Conservation (phyloP, 2,113 vertebrate species). For the Bettongia penicillata region DNA sequence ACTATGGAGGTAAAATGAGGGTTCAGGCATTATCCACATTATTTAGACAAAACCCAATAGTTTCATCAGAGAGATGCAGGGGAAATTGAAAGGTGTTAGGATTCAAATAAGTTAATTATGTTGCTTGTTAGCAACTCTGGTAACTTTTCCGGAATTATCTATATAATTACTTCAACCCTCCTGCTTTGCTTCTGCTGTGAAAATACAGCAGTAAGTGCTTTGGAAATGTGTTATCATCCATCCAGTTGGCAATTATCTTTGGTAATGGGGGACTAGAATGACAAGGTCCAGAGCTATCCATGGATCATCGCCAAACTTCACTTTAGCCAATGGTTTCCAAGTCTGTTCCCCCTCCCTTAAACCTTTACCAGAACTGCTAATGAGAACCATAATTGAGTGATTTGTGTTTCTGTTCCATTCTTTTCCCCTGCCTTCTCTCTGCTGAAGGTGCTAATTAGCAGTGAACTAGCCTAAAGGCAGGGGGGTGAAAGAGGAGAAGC, state of each 20-base stretch:
- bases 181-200: constrained; percentile 50
- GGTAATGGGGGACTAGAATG: constrained; percentile 56
- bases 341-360: background rate
- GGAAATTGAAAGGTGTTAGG: constrained; percentile 13
- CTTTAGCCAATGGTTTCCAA: background rate
- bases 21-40: background rate
- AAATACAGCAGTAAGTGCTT: constrained; percentile 61
- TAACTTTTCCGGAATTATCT: background rate
- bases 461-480: constrained; percentile 55
- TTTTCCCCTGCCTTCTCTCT: constrained; percentile 37
- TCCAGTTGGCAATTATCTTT: constrained; percentile 67
- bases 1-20: background rate
- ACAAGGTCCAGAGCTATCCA: constrained; percentile 61
- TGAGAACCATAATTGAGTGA: constrained; percentile 67
- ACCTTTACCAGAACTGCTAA: constrained; percentile 44
- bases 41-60: background rate
- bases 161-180: constrained; percentile 51
- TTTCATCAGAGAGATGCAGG: background rate
- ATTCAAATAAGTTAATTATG: constrained; percentile 16
- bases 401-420: constrained; percentile 49
- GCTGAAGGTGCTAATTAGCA: constrained; percentile 72
- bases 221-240: constrained; percentile 64
- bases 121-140: constrained; percentile 1
- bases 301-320: constrained; percentile 30
- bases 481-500: background rate